Evolutionary conservation across 2,888 invertebrate species (phyloP).

Genomic region (Camptogramma bilineatum): DNA sequence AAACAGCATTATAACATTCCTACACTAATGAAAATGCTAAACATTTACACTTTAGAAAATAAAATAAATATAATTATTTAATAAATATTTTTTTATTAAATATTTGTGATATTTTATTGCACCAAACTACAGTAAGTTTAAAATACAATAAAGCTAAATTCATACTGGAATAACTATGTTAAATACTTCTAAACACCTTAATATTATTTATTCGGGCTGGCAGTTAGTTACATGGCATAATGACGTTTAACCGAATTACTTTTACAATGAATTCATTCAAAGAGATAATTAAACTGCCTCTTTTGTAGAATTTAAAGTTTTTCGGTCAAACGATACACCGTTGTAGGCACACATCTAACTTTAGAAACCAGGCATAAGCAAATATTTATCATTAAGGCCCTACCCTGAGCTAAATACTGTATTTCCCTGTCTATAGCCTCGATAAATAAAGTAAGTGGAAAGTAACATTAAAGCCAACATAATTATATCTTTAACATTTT

Average conservation of each 20-base stretch:
- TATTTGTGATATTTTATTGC: background rate
- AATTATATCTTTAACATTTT: no score
- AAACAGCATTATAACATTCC: slow-evolving; percentile 7
- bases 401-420: no score
- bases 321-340: background rate
- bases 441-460: no score
- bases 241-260: background rate
- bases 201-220: background rate
- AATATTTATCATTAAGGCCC: background rate
- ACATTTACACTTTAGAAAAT: background rate
- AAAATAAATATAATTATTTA: background rate
- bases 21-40: background rate
- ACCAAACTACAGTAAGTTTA: background rate
- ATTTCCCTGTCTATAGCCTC: no score
- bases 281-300: background rate
- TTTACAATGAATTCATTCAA: background rate
- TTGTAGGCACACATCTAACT: background rate
- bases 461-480: no score
- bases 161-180: background rate
- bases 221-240: background rate
- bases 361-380: background rate
- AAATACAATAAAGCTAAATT: background rate
- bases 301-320: background rate
- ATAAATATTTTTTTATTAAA: background rate
- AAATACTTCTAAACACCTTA: background rate